Conservation (phyloP, 1,140 invertebrate genomes). For the Portunus trituberculatus region DNA sequence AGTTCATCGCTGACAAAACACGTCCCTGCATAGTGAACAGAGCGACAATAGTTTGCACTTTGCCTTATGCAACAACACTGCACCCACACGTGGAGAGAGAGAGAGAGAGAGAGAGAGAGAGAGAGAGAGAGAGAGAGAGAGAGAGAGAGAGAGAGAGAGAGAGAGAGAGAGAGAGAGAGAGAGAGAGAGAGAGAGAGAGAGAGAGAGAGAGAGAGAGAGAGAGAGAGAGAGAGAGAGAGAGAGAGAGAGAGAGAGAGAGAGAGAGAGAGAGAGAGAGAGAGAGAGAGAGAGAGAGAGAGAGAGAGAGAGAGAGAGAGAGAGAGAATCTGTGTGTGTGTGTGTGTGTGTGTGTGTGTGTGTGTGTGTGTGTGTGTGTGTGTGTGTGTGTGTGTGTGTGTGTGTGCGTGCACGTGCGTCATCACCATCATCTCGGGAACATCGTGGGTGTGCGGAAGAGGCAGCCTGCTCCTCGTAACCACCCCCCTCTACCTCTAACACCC, state of each 20-base stretch:
- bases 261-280: too few relatives aligned
- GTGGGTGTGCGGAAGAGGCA: too few relatives aligned
- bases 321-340: too few relatives aligned
- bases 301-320: too few relatives aligned
- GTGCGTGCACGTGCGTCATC: not conserved
- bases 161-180: not conserved
- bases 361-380: too few relatives aligned
- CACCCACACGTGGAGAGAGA: not conserved
- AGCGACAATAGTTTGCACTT: not conserved
- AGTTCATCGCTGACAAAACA: not conserved
- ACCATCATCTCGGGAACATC: not conserved
- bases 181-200: not conserved
- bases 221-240: too few relatives aligned
- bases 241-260: too few relatives aligned
- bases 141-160: conserved; percentile 28
- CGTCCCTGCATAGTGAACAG: not conserved
- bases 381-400: not conserved
- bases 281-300: too few relatives aligned
- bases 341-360: too few relatives aligned
- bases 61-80: not conserved
- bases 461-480: too few relatives aligned
- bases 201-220: too few relatives aligned
- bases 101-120: conserved; percentile 32
- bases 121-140: conserved; percentile 32
- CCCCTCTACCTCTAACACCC: too few relatives aligned